phyloP scores from a whole-genome alignment of 2,888 invertebrate species.

The Synanthedon tipuliformis region DNA sequence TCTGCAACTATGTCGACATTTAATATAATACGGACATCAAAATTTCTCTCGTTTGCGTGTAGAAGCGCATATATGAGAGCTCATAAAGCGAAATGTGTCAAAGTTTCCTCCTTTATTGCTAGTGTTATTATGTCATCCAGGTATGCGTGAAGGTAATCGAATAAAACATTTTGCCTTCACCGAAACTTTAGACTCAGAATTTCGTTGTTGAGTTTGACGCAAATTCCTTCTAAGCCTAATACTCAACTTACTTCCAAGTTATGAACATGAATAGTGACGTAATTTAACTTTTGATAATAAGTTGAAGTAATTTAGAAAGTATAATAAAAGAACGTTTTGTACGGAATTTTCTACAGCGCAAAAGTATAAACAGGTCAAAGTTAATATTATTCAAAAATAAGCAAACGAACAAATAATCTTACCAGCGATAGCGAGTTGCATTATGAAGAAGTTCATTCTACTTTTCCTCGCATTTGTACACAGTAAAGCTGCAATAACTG shows the following conservation, averaged over 20 bases:
- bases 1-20: too few species aligned
- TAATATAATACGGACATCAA: not conserved
- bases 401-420: conserved; percentile 24
- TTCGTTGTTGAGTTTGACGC: not conserved
- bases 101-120: not conserved
- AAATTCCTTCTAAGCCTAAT: not conserved
- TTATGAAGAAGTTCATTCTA: conserved; percentile 95
- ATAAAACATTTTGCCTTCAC: not conserved
- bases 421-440: conserved; percentile 94
- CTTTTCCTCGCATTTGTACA: conserved; percentile 88
- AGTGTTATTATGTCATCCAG: not conserved
- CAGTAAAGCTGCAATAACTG: conserved; percentile 86
- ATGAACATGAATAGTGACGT: not conserved
- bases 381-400: not conserved
- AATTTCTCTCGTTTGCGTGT: not conserved
- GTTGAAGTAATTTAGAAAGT: too few species aligned
- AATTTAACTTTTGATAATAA: too few species aligned
- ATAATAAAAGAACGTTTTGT: too few species aligned
- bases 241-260: not conserved
- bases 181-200: not conserved
- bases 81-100: not conserved
- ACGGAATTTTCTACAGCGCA: too few species aligned
- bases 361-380: too few species aligned
- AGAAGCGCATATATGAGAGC: not conserved
- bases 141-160: not conserved